These are phyloP conservation scores for Taenaris catops DNA, from an alignment of 2,888 invertebrate species.

Conservation along the genomic window DNA sequence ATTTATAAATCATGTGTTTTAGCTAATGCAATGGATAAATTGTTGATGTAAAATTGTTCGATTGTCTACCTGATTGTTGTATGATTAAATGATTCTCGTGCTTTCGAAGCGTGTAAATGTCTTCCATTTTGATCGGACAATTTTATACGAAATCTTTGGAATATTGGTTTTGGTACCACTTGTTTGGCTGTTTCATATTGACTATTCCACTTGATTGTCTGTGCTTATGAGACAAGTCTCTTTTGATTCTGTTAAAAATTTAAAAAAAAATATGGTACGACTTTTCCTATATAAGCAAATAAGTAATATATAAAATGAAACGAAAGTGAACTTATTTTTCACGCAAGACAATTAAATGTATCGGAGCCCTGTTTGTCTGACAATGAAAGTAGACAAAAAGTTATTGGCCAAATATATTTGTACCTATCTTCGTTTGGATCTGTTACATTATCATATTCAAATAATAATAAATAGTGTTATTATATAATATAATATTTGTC, in stretches of 20 bases:
- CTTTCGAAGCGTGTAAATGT: conserved; percentile 41
- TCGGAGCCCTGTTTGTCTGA: background rate
- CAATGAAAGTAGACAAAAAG: background rate
- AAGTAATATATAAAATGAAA: background rate
- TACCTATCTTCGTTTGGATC: too few relatives aligned
- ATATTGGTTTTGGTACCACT: conserved; percentile 45
- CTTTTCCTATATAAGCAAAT: background rate
- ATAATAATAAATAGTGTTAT: too few relatives aligned
- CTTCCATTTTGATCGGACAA: conserved; percentile 52
- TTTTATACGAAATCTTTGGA: conserved; percentile 46
- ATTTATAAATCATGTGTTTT: conserved; percentile 24
- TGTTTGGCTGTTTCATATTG: conserved; percentile 12
- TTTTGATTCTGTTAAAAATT: too few relatives aligned
- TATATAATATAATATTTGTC: too few relatives aligned
- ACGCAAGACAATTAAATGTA: conserved; percentile 1
- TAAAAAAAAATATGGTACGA: too few relatives aligned
- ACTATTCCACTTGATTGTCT: background rate
- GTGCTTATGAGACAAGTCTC: too few relatives aligned
- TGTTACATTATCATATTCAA: too few relatives aligned
- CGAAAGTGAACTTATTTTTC: background rate
- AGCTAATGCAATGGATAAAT: conserved; percentile 21
- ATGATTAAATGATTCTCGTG: conserved; percentile 14
- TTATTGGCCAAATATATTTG: too few relatives aligned
- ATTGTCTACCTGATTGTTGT: conserved; percentile 9
- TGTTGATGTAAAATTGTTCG: conserved; percentile 27